Evolutionary conservation across 2,888 invertebrate genomes (phyloP).

Genomic region (Chrysotoxum bicinctum): DNA sequence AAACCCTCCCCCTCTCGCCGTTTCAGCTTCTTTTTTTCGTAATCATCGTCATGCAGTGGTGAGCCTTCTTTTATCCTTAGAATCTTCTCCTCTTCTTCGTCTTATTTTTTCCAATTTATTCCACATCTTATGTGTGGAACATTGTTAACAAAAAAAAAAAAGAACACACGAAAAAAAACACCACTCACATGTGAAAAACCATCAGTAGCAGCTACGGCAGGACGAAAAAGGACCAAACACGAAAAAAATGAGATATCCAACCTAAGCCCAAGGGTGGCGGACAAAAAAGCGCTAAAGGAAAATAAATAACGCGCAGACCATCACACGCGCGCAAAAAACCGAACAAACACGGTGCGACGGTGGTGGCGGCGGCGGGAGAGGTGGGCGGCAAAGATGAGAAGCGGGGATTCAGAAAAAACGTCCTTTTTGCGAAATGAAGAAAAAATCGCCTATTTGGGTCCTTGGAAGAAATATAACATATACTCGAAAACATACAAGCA

Average conservation of each 20-base stretch:
- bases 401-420: constrained; percentile 9
- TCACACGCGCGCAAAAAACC: constrained; percentile 72
- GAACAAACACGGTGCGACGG: constrained; percentile 33
- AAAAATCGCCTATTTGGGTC: constrained; percentile 56
- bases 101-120: constrained; percentile 71
- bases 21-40: constrained; percentile 34
- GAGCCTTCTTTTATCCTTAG: constrained; percentile 71
- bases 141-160: constrained; percentile 65
- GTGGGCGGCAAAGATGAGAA: constrained; percentile 1
- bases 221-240: constrained; percentile 52
- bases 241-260: constrained; percentile 57
- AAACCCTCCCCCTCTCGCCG: not conserved
- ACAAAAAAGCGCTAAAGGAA: constrained; percentile 71
- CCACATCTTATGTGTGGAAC: constrained; percentile 69
- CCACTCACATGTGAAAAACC: constrained; percentile 69
- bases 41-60: constrained; percentile 72
- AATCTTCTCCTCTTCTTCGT: constrained; percentile 54
- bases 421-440: constrained; percentile 61
- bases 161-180: constrained; percentile 27
- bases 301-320: constrained; percentile 73
- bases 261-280: constrained; percentile 71
- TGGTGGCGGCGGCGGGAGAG: not conserved
- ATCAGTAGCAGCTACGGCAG: constrained; percentile 58
- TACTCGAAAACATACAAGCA: constrained; percentile 28
- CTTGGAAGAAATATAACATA: constrained; percentile 67